Conservation (phyloP, 1,140 invertebrate genomes). For the Aphidius ervi region DNA sequence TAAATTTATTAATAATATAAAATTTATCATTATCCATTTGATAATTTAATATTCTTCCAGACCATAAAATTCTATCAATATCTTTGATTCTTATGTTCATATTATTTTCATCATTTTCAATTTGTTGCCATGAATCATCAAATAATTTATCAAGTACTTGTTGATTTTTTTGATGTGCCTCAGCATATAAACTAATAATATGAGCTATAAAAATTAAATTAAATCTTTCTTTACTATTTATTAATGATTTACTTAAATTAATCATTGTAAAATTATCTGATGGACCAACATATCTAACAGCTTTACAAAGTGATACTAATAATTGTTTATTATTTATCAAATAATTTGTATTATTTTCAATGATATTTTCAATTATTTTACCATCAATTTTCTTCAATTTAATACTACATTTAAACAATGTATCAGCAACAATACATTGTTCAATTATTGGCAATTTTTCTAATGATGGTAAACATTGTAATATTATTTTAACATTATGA, state of each 20-base stretch:
- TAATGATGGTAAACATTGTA: conserved; percentile 21
- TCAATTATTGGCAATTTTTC: conserved; percentile 25
- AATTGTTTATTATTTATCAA: conserved; percentile 20
- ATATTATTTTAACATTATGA: conserved; percentile 14
- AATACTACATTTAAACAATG: conserved; percentile 22
- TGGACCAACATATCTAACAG: conserved; percentile 17
- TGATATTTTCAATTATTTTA: conserved; percentile 17
- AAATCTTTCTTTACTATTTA: conserved; percentile 15
- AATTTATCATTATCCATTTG: conserved; percentile 8
- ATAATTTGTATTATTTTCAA: conserved; percentile 17
- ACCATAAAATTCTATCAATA: conserved; percentile 25
- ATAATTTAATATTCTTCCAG: conserved; percentile 22
- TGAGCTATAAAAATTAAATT: conserved; percentile 14
- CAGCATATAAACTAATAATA: conserved; percentile 25
- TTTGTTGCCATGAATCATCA: conserved; percentile 8
- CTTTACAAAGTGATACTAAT: conserved; percentile 26
- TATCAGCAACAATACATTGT: conserved; percentile 21
- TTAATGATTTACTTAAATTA: conserved; percentile 24
- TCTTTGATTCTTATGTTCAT: conserved; percentile 20
- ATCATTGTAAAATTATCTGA: conserved; percentile 15
- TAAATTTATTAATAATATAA: conserved; percentile 6
- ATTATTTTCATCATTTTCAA: neutral
- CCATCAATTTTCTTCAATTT: conserved; percentile 15
- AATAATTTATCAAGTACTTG: conserved; percentile 16
- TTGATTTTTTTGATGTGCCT: conserved; percentile 11